Percentiles rank a stretch among this genome's conserved stretches.
Evolutionary conservation across 2,888 invertebrate species (phyloP).

Genomic region (Taphrorychus bicolor): DNA sequence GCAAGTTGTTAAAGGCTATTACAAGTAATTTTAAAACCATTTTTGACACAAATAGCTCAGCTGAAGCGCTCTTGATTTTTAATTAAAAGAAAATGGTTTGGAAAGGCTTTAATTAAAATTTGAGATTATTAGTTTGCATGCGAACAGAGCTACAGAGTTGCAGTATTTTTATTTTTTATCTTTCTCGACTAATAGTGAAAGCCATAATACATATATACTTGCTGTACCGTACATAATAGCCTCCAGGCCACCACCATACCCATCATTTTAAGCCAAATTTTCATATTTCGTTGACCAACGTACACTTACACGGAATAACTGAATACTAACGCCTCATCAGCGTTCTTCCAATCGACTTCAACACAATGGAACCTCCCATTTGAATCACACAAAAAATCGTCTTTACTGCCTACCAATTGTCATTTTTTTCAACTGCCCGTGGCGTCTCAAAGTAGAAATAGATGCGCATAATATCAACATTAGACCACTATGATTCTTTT

Average conservation of each 20-base stretch:
- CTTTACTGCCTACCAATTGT: background rate
- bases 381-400: background rate
- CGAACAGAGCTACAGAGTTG: no score
- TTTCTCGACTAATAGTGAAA: no score
- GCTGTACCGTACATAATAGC: no score
- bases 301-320: background rate
- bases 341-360: background rate
- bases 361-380: background rate
- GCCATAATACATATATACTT: no score
- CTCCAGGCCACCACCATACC: no score
- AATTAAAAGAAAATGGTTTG: slow-evolving; percentile 1
- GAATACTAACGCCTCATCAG: background rate
- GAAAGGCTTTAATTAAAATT: no score
- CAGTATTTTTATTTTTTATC: no score
- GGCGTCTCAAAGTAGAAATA: slow-evolving; percentile 20
- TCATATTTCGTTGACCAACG: background rate
- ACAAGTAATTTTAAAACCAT: slow-evolving; percentile 1
- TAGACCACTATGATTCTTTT: slow-evolving; percentile 27
- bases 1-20: background rate
- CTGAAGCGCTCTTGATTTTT: background rate
- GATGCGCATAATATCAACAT: slow-evolving; percentile 41
- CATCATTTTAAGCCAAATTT: no score
- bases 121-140: no score
- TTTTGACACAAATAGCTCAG: slow-evolving; percentile 1
- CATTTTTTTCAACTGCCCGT: slow-evolving; percentile 13